A percentile compares a stretch with the other conserved stretches of the same genome.
Conservation (phyloP, 2,797 vertebrate genomes). For the Sarcoramphus papa region DNA sequence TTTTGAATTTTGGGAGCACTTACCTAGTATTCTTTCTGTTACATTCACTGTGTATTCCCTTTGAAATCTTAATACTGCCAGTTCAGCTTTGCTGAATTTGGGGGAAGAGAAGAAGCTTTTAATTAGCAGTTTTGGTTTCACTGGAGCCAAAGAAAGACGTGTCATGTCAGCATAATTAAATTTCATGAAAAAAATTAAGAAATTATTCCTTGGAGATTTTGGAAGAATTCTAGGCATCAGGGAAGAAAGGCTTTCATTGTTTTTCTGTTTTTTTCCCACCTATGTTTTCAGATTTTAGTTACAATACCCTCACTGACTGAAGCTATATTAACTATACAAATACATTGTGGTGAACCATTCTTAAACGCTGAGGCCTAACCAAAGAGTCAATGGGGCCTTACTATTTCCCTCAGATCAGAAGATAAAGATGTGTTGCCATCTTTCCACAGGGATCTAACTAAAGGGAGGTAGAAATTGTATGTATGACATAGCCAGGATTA, state of each 20-base stretch:
- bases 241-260: background rate
- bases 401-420: background rate
- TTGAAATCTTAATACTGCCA: background rate
- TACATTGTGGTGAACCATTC: background rate
- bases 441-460: background rate
- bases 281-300: background rate
- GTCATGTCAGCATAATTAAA: background rate
- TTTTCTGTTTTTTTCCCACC: background rate
- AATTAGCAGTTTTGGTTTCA: background rate
- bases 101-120: background rate
- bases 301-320: background rate
- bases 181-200: background rate
- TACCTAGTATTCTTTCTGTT: background rate
- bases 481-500: background rate
- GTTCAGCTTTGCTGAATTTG: conserved; percentile 3
- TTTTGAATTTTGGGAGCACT: background rate
- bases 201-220: background rate
- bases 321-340: background rate
- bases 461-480: background rate
- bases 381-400: background rate
- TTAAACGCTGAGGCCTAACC: background rate
- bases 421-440: background rate
- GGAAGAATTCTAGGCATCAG: background rate
- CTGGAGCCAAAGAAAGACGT: background rate
- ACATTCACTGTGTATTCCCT: background rate